These are phyloP conservation scores for Brachyopa scutellaris DNA, from an alignment of 2,888 invertebrate genomes.

Conservation along the genomic window DNA sequence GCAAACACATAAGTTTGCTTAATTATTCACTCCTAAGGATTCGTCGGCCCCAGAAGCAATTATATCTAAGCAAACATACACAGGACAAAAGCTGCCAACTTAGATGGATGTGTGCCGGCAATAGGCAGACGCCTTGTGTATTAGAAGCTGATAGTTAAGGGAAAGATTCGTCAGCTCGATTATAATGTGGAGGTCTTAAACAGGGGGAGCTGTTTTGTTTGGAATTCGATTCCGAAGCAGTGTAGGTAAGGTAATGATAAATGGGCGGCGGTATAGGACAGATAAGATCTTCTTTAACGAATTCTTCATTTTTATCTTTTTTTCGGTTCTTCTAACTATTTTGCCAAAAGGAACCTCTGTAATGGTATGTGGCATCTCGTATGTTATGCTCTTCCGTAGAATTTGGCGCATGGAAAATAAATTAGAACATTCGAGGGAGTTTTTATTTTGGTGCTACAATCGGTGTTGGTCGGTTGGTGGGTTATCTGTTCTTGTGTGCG, in stretches of 20 bases:
- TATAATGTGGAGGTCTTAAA: conserved; percentile 29
- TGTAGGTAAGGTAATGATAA: conserved; percentile 24
- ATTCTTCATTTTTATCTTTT: not conserved
- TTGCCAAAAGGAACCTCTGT: not conserved
- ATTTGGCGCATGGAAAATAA: conserved; percentile 11
- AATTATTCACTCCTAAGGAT: conserved; percentile 40
- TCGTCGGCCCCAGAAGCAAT: conserved; percentile 50
- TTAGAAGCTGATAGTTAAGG: conserved; percentile 17
- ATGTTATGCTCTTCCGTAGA: conserved; percentile 1
- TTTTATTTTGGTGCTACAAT: conserved; percentile 4
- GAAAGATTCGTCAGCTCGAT: conserved; percentile 43
- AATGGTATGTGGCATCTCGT: not conserved
- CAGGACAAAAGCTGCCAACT: not conserved
- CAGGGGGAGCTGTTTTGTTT: conserved; percentile 26
- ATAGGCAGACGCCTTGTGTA: not conserved
- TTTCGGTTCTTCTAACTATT: not conserved
- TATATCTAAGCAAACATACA: conserved; percentile 44
- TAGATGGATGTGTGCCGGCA: conserved; percentile 1
- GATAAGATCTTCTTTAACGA: not conserved
- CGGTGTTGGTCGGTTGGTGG: not conserved
- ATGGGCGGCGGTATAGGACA: conserved; percentile 7
- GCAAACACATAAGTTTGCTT: conserved; percentile 46
- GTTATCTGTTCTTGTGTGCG: conserved; percentile 1
- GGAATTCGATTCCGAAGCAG: conserved; percentile 15
- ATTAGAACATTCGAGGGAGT: conserved; percentile 14